Base-by-base conservation (phyloP, 64 coral and sea anemone species). In the Montipora efflorescens region DNA sequence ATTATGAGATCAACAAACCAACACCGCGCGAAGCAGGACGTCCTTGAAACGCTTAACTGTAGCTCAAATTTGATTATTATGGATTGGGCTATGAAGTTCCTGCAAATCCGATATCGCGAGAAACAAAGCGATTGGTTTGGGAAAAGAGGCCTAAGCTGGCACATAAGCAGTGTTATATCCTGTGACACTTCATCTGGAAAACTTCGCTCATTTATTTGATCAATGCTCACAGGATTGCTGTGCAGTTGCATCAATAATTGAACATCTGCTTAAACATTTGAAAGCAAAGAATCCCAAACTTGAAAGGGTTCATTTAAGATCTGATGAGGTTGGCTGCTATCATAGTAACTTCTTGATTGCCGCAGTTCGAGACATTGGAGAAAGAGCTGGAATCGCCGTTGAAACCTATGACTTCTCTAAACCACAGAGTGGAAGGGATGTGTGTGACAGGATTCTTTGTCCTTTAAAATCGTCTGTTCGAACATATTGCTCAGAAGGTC, bases 381-480 rank as follows among this genome's bases (percentile, higher is more conserved):
- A 61, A 52, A 85, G 81, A 79, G 47, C 72, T 77, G 93, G 93
- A 14, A 50, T 95, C 59, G 1, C 7, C 62, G 75, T 95, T 22
- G 19, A 90, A 36, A 72, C 59, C 15, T 95, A 90, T 77, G 18
- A 95, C 79, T 87, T 48, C 74, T 95, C 88, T 14, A 80, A 90
- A 66, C 88, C 93, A 0, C 93, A 91, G 23, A 76, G 45, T 4
- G 93, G 93, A 4, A 95, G 90, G 48, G 81, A 95, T 51, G 89
- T 95, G 46, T 95, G 93, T 48, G 81, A 95, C 43, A 59, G 93
- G 5, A 95, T 95, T 59, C 75, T 95, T 2, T 95, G 75, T 87
- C 81, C 93, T 9, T 51, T 95, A 51, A 28, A 28, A 28, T 86
- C 80, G 5, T 90, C 88, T 0, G 89, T 87, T 20, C 81, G 93